phyloP scores from a whole-genome alignment of 2,797 vertebrate genomes.

The Austrolebias charrua region DNA sequence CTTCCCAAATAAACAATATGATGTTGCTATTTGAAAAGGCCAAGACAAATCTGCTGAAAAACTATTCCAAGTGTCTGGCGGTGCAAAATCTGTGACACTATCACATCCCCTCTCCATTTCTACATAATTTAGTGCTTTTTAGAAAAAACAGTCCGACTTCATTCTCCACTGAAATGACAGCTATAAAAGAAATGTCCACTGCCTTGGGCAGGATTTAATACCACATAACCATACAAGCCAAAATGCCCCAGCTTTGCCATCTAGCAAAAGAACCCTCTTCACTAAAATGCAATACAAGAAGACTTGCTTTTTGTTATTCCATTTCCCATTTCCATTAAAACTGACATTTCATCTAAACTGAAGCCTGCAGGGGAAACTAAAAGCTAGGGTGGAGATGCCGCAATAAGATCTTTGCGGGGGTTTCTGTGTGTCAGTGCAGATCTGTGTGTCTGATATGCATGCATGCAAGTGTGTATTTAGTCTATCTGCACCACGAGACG shows the following conservation, averaged over 20 bases:
- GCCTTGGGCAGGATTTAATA: slow-evolving; percentile 62
- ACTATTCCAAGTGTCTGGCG: slow-evolving; percentile 14
- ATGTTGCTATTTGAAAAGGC: slow-evolving; percentile 11
- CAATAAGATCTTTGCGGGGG: slow-evolving; percentile 51
- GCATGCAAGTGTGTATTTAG: slow-evolving; percentile 40
- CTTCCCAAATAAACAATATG: neutral
- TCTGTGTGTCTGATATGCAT: slow-evolving; percentile 33
- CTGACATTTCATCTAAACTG: slow-evolving; percentile 87
- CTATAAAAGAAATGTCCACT: slow-evolving; percentile 63
- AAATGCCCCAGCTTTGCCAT: slow-evolving; percentile 62
- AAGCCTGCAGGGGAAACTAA: slow-evolving; percentile 82
- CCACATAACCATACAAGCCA: slow-evolving; percentile 42
- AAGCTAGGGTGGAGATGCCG: slow-evolving; percentile 75
- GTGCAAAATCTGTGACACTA: slow-evolving; percentile 17
- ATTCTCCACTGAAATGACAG: slow-evolving; percentile 52
- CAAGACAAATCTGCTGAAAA: slow-evolving; percentile 9
- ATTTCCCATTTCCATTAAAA: slow-evolving; percentile 87
- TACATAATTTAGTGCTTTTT: slow-evolving; percentile 47
- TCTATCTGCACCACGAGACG: slow-evolving; percentile 41
- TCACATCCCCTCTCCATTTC: slow-evolving; percentile 37
- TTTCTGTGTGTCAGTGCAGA: slow-evolving; percentile 34
- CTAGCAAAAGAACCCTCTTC: slow-evolving; percentile 68
- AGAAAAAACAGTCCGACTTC: slow-evolving; percentile 35
- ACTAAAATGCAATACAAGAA: slow-evolving; percentile 61
- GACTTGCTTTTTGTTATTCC: slow-evolving; percentile 81